phyloP scores from a whole-genome alignment of 2,888 invertebrate genomes.

The Halictus quadricinctus region DNA sequence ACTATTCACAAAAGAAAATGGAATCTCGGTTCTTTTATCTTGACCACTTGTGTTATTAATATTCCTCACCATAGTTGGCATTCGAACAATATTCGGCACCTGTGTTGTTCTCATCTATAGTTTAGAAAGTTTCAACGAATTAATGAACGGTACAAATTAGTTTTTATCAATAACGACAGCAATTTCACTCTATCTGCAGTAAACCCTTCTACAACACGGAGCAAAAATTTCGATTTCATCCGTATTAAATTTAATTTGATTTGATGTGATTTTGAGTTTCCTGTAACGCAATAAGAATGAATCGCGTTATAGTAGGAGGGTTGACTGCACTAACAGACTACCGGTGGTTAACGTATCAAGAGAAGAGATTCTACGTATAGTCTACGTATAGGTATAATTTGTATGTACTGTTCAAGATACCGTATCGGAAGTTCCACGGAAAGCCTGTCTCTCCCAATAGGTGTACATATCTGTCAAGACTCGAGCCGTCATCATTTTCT shows the following conservation, averaged over 20 bases:
- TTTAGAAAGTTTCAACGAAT: background rate
- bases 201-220: no score
- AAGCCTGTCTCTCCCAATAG: conserved; percentile 74
- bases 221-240: no score
- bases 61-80: background rate
- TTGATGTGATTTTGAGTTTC: no score
- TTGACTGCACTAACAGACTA: background rate
- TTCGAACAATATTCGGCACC: conserved; percentile 9
- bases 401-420: background rate
- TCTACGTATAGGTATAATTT: background rate
- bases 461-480: conserved; percentile 76
- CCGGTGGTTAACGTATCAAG: background rate
- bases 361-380: background rate
- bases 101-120: conserved; percentile 13
- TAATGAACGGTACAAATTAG: background rate
- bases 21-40: background rate
- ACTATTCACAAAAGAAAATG: background rate
- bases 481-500: conserved; percentile 70
- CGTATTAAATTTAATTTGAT: background rate
- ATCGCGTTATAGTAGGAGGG: no score
- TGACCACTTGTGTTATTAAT: conserved; percentile 11
- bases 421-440: background rate
- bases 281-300: no score
- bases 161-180: background rate
- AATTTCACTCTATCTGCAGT: background rate